Percentiles rank a stretch among this genome's conserved stretches.
Evolutionary conservation across 2,888 invertebrate genomes (phyloP).

Genomic region (Lasius platythorax): DNA sequence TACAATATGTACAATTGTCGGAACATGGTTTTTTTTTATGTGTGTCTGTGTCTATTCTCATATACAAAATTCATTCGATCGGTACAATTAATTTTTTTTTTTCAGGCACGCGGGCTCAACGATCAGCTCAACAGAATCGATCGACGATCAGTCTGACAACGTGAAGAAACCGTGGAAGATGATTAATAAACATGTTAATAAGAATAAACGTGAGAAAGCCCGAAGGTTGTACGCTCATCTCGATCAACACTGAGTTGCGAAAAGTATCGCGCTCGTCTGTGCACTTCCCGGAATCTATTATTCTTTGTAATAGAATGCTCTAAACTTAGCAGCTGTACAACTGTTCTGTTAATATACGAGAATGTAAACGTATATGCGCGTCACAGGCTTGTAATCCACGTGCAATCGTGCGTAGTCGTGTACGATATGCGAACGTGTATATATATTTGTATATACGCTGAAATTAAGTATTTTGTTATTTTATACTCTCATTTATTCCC

Average conservation of each 20-base stretch:
- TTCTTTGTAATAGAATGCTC: neutral
- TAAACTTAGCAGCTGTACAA: neutral
- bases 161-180: slow-evolving; percentile 91
- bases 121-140: slow-evolving; percentile 64
- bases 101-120: slow-evolving; percentile 71
- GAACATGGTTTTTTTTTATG: neutral
- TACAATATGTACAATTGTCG: slow-evolving; percentile 22
- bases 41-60: neutral
- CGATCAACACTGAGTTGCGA: slow-evolving; percentile 90
- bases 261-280: neutral
- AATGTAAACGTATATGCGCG: slow-evolving; percentile 44
- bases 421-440: slow-evolving; percentile 47
- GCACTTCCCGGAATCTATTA: neutral
- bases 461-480: slow-evolving; percentile 69
- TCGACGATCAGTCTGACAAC: slow-evolving; percentile 70
- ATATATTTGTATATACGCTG: slow-evolving; percentile 64
- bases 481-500: slow-evolving; percentile 59
- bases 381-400: slow-evolving; percentile 57
- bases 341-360: slow-evolving; percentile 58
- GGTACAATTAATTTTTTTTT: slow-evolving; percentile 39
- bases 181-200: slow-evolving; percentile 94
- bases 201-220: slow-evolving; percentile 97
- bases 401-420: slow-evolving; percentile 63
- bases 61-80: slow-evolving; percentile 37
- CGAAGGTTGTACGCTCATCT: slow-evolving; percentile 94